phyloP scores from a whole-genome alignment of 2,797 vertebrate genomes.

The Coregonus suidteri region DNA sequence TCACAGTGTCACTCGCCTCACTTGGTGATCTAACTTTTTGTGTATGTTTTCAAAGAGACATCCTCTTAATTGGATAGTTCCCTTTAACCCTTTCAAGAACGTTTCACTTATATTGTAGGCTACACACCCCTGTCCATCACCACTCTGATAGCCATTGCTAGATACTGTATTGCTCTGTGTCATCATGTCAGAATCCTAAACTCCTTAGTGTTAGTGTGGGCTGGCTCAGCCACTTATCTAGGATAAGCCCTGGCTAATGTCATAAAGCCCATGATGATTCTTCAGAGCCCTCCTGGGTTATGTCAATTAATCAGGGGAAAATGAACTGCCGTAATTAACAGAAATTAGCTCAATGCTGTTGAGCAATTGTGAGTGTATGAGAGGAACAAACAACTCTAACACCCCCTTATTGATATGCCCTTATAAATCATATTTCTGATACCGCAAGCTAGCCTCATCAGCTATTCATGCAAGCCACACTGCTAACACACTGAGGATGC shows the following conservation, averaged over 20 bases:
- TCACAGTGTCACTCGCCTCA: conserved; percentile 50
- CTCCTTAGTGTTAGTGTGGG: conserved; percentile 80
- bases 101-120: conserved; percentile 75
- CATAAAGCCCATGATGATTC: conserved; percentile 77
- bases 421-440: conserved; percentile 57
- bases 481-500: conserved; percentile 8
- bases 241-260: conserved; percentile 80
- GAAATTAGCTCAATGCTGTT: conserved; percentile 72
- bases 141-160: conserved; percentile 51
- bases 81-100: conserved; percentile 68
- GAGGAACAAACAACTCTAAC: conserved; percentile 13
- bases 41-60: conserved; percentile 54
- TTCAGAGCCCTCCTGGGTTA: conserved; percentile 72
- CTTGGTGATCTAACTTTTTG: conserved; percentile 53
- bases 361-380: conserved; percentile 55
- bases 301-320: conserved; percentile 69
- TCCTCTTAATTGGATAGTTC: conserved; percentile 73
- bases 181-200: conserved; percentile 77
- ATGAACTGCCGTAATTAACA: conserved; percentile 73
- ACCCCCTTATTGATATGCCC: conserved; percentile 47
- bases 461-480: conserved; percentile 2
- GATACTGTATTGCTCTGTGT: conserved; percentile 66
- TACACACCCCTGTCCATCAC: conserved; percentile 74
- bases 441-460: conserved; percentile 38
- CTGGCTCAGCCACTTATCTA: conserved; percentile 77